Evolutionary conservation across 1,140 invertebrate species (phyloP).

Genomic region (Lepidotrigona ventralis): DNA sequence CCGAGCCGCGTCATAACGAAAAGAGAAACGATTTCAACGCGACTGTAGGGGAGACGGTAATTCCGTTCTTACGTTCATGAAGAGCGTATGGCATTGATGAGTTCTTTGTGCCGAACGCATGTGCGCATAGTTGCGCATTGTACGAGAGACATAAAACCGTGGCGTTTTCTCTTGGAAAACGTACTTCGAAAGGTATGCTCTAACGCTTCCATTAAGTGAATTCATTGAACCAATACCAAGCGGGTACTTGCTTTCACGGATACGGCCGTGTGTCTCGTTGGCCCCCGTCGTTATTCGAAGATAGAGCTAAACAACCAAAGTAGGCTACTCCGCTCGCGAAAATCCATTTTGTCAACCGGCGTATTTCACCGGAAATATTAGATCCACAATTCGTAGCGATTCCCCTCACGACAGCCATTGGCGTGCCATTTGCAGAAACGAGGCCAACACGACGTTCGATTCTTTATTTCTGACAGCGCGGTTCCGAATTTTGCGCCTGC

Average conservation of each 20-base stretch:
- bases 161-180: constrained; percentile 45
- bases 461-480: not conserved
- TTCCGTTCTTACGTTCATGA: constrained; percentile 29
- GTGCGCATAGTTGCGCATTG: constrained; percentile 38
- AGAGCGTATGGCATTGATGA: constrained; percentile 50
- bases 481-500: not conserved
- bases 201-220: constrained; percentile 56
- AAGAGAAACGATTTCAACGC: not conserved
- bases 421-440: not conserved
- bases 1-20: not conserved
- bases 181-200: constrained; percentile 41
- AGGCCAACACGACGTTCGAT: not conserved
- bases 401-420: not conserved
- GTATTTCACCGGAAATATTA: not conserved
- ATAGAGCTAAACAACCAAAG: constrained; percentile 38
- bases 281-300: constrained; percentile 7
- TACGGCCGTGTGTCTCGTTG: not conserved
- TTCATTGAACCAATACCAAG: constrained; percentile 44
- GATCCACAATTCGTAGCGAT: not conserved
- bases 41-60: not conserved
- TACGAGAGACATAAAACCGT: constrained; percentile 45
- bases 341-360: constrained; percentile 5
- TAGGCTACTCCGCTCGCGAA: not conserved
- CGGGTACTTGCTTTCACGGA: not conserved
- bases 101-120: not conserved